Evolutionary conservation across 1,140 invertebrate species (phyloP), one percentile per base, ranked within the genome.

Genomic region (Drosophila yakuba): DNA sequence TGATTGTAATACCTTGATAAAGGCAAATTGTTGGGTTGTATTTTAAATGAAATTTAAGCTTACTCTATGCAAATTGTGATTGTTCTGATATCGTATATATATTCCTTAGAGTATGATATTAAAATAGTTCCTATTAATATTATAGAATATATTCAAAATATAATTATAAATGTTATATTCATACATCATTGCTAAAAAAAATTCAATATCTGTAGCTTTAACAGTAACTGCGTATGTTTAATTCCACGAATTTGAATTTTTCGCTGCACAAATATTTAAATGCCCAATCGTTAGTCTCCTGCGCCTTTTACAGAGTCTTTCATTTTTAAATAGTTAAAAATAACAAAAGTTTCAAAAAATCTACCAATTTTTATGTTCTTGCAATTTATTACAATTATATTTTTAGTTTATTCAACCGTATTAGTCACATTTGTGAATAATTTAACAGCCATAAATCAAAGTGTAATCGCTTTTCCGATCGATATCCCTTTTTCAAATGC

Each of bases 401-500:
- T 4, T 15, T 32, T 0, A 10, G 7, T 15, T 48, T 15, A 15
- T 2, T 11, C 3, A 15, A 7, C 4, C n/a, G 2, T 12, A 12
- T 35, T 17, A 35, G 10, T 35, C 28, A 32, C 4, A 17, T 43
- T 28, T 12, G 38, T 28, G 11, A 17, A 17, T 44, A 57, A 17
- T 56, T 12, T 20, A 8, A 1, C n/a, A 36, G 28, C 50, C 41
- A 71, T 71, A 50, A 58, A 71, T 71, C 20, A 69, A 71, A 58
- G 7, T 43, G 4, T 15, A 71, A 48, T 47, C 51, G 32, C 56
- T 54, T 59, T 47, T 62, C 11, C 61, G 47, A 74, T 78, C 62
- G 50, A 66, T 66, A 41, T 47, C 35, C 25, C 28, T 51, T 36
- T 51, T 66, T 45, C n/a, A 38, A 38, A 52, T 38, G 41, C 43